phyloP scores from a whole-genome alignment of 2,113 vertebrate species.

The Alosa alosa region DNA sequence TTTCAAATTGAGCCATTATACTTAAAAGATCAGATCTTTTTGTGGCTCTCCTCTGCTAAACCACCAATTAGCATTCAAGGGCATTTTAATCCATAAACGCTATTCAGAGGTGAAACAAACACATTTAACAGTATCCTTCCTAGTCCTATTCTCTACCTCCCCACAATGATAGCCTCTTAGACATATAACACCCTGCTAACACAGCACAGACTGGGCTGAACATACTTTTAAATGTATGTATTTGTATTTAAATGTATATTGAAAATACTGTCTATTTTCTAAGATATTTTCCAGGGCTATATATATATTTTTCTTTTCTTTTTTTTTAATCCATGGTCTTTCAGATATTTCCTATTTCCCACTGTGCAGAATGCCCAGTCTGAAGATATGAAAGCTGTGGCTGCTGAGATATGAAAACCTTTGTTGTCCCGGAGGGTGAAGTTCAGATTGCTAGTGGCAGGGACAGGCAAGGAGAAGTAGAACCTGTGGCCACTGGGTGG shows the following conservation, averaged over 20 bases:
- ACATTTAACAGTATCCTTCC: neutral
- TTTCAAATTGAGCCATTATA: slow-evolving; percentile 47
- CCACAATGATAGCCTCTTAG: neutral
- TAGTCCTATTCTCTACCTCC: neutral
- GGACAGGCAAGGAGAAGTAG: slow-evolving; percentile 81
- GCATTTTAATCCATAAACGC: slow-evolving; percentile 43
- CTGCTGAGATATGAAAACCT: slow-evolving; percentile 68
- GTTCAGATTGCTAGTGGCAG: slow-evolving; percentile 84
- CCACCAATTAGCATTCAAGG: slow-evolving; percentile 54
- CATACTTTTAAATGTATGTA: neutral
- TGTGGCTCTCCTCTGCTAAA: slow-evolving; percentile 56
- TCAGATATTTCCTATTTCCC: neutral
- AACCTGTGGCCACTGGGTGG: slow-evolving; percentile 89
- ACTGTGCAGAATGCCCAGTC: neutral
- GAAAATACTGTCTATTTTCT: neutral
- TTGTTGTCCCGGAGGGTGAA: slow-evolving; percentile 94
- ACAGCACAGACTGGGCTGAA: neutral
- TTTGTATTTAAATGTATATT: neutral
- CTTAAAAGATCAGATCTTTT: slow-evolving; percentile 39
- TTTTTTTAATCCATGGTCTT: neutral
- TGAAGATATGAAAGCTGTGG: neutral
- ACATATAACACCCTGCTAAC: neutral
- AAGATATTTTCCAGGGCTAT: neutral
- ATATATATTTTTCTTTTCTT: neutral
- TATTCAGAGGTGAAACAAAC: slow-evolving; percentile 50